Evolutionary conservation across 1,140 invertebrate species (phyloP).

Genomic region (Neodiprion virginianus): DNA sequence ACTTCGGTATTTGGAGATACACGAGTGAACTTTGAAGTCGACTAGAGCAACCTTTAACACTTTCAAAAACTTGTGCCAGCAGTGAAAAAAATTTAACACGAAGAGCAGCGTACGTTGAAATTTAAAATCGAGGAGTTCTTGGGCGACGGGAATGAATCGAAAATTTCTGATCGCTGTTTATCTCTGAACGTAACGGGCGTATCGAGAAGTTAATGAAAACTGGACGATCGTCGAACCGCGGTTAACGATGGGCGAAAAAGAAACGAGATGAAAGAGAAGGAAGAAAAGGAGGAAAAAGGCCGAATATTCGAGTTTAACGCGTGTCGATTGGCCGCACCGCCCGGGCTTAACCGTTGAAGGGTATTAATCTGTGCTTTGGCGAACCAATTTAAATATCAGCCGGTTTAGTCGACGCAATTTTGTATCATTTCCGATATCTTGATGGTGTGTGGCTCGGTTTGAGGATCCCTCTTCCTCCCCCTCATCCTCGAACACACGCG

Average conservation of each 20-base stretch:
- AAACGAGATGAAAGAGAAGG: background rate
- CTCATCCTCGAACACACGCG: slow-evolving; percentile 34
- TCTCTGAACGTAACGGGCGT: no score
- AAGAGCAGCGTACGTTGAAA: no score
- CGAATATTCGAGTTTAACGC: background rate
- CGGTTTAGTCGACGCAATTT: slow-evolving; percentile 61
- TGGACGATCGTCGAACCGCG: background rate
- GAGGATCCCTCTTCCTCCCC: slow-evolving; percentile 40
- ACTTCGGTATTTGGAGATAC: no score
- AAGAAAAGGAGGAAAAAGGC: background rate
- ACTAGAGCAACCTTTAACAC: no score
- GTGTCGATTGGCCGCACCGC: background rate
- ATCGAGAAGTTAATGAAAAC: background rate
- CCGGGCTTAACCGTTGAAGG: slow-evolving; percentile 3
- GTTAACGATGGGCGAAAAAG: background rate
- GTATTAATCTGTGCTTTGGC: slow-evolving; percentile 63
- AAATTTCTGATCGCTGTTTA: no score
- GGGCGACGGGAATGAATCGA: no score
- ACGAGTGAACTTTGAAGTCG: no score
- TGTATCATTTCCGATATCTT: slow-evolving; percentile 63
- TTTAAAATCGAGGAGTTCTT: no score
- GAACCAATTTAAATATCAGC: slow-evolving; percentile 64
- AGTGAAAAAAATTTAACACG: no score
- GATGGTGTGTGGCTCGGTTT: slow-evolving; percentile 55
- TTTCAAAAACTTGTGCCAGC: no score